Evolutionary conservation across 2,113 vertebrate species (phyloP).

Genomic region (Nyctereutes procyonoides): DNA sequence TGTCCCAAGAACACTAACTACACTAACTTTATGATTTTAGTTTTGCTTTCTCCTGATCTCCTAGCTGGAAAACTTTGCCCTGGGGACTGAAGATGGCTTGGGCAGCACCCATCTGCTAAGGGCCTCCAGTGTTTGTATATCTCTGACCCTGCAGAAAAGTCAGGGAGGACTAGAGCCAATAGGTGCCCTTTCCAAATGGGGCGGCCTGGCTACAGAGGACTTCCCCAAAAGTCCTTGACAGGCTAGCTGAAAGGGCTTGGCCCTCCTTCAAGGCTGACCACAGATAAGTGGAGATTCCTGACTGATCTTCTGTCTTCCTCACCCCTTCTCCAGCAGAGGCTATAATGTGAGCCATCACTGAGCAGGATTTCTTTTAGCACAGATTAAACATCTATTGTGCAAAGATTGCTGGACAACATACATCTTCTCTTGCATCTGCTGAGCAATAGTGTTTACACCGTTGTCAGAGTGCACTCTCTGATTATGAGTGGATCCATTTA

Average conservation of each 20-base stretch:
- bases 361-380: background rate
- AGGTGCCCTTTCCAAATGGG: background rate
- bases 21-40: background rate
- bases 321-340: background rate
- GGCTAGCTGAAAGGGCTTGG: too few species aligned
- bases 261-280: background rate
- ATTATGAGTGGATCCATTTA: background rate
- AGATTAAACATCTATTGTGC: rapidly evolving
- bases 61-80: background rate
- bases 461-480: background rate
- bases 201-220: background rate
- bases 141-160: background rate
- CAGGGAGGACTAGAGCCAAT: background rate
- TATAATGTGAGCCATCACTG: background rate
- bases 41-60: background rate
- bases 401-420: rapidly evolving
- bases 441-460: background rate
- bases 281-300: background rate
- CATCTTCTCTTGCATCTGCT: background rate
- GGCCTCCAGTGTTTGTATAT: background rate
- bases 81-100: background rate
- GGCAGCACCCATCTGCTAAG: background rate
- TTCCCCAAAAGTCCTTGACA: background rate
- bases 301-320: background rate
- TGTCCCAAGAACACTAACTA: background rate